phyloP scores from a whole-genome alignment of 1,140 invertebrate species.

The Drosophila littoralis region DNA sequence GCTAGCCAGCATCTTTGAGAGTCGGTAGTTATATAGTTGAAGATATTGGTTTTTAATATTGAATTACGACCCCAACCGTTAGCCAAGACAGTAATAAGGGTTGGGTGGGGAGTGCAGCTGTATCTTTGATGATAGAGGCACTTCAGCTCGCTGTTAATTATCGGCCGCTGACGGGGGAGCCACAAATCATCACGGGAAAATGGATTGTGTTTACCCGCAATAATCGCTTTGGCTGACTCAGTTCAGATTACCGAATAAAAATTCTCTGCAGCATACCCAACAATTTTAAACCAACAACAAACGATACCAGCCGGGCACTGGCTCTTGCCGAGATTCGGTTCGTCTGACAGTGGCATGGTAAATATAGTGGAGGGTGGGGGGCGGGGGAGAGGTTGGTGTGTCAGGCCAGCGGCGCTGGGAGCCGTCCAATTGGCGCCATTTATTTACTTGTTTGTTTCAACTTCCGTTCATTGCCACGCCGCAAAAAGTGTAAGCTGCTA shows the following conservation, averaged over 20 bases:
- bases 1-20: conserved; percentile 8
- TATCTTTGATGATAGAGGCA: conserved; percentile 34
- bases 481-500: conserved; percentile 78
- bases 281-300: conserved; percentile 74
- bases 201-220: conserved; percentile 81
- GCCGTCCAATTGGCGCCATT: conserved; percentile 77
- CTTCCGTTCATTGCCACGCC: conserved; percentile 82
- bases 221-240: conserved; percentile 79
- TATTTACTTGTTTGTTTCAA: conserved; percentile 83
- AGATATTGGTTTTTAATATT: conserved; percentile 81
- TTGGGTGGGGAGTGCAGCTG: background rate
- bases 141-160: conserved; percentile 43
- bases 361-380: background rate
- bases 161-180: conserved; percentile 35
- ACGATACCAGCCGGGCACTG: conserved; percentile 34
- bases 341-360: no score
- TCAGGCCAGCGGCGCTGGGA: conserved; percentile 15
- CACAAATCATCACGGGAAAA: conserved; percentile 79
- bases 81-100: conserved; percentile 29
- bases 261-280: conserved; percentile 39
- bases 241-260: conserved; percentile 77
- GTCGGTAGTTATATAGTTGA: conserved; percentile 37
- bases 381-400: background rate
- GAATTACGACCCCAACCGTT: conserved; percentile 66
- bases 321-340: background rate